phyloP scores from a whole-genome alignment of 2,113 vertebrate species.

The Stegostoma tigrinum region DNA sequence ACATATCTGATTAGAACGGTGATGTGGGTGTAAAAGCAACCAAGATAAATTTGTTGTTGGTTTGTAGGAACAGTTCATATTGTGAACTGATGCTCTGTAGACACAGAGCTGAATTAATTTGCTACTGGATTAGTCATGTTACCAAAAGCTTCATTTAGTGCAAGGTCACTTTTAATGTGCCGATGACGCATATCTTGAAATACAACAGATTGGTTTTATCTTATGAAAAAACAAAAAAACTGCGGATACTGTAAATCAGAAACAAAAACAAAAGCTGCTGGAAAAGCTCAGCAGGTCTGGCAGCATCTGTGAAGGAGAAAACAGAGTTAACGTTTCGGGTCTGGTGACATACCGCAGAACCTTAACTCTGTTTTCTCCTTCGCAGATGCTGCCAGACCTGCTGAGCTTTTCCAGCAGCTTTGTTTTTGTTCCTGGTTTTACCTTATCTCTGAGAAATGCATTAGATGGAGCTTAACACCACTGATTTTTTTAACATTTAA shows the following conservation, averaged over 20 bases:
- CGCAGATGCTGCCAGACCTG: too few species aligned
- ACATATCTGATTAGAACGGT: not conserved
- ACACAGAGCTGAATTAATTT: not conserved
- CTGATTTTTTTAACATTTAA: not conserved
- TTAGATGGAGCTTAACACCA: not conserved
- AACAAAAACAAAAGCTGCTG: too few species aligned
- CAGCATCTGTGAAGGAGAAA: too few species aligned
- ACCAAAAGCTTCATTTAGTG: not conserved
- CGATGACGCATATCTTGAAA: not conserved
- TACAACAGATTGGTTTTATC: not conserved
- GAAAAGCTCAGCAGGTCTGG: too few species aligned
- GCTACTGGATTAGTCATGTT: not conserved
- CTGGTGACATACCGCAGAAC: too few species aligned
- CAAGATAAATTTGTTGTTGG: not conserved
- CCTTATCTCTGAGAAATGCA: not conserved
- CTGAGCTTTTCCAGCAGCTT: too few species aligned
- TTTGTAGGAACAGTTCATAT: not conserved
- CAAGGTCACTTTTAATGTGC: not conserved
- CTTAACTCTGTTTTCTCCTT: too few species aligned
- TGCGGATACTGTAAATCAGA: too few species aligned
- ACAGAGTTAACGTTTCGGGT: too few species aligned
- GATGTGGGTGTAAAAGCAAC: too few species aligned
- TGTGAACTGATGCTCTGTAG: not conserved
- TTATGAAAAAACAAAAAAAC: not conserved
- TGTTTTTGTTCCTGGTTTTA: not conserved